phyloP scores from a whole-genome alignment of 2,797 vertebrate species.

The Austrolebias charrua region DNA sequence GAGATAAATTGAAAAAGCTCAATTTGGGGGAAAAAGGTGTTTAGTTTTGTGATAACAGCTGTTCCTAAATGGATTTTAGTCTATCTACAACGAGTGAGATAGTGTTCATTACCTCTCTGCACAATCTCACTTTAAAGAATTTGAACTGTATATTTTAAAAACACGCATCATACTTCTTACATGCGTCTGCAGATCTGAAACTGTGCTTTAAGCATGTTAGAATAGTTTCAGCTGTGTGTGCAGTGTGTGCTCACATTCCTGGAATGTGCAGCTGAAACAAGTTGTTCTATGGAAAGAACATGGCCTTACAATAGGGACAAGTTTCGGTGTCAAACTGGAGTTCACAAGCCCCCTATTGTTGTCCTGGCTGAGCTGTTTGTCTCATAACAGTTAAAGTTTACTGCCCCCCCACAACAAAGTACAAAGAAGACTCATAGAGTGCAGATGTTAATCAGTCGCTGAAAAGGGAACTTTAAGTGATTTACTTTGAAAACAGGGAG shows the following conservation, averaged over 20 bases:
- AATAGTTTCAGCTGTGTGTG: constrained; percentile 32
- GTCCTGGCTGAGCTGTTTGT: constrained; percentile 15
- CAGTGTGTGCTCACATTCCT: constrained; percentile 22
- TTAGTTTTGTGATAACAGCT: no score
- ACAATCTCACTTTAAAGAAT: no score
- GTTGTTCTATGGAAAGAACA: constrained; percentile 10
- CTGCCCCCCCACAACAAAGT: not conserved
- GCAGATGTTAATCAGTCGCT: constrained; percentile 3
- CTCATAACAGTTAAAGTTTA: constrained; percentile 8
- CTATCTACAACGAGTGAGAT: no score
- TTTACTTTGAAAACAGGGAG: constrained; percentile 15
- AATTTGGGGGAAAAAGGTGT: no score
- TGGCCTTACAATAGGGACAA: constrained; percentile 34
- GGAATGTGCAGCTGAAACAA: constrained; percentile 21
- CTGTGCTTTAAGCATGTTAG: not conserved
- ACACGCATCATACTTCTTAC: no score
- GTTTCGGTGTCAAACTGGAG: constrained; percentile 27
- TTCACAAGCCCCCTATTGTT: constrained; percentile 13
- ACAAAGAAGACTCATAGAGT: not conserved
- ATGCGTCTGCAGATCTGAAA: no score
- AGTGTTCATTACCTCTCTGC: no score
- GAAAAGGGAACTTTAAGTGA: not conserved
- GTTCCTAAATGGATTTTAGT: no score
- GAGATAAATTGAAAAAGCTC: no score
- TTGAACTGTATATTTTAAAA: no score